A percentile compares a stretch with the other conserved stretches of the same genome.
phyloP scores from a whole-genome alignment of 2,113 vertebrate genomes.

The Syrmaticus mikado region DNA sequence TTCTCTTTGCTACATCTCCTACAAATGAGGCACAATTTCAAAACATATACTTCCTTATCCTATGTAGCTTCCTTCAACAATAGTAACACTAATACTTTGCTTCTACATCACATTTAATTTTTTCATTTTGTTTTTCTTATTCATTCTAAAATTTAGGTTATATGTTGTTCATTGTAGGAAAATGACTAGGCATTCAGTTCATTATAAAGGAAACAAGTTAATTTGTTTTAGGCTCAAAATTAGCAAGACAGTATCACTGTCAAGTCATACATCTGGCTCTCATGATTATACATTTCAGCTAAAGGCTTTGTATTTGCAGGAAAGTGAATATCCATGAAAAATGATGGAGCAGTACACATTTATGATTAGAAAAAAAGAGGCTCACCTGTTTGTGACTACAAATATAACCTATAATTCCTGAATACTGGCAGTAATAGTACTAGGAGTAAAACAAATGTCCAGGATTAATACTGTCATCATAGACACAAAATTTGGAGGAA shows the following conservation, averaged over 20 bases:
- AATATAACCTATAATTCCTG: background rate
- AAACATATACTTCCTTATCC: background rate
- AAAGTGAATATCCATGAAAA: background rate
- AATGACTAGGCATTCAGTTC: background rate
- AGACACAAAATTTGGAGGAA: background rate
- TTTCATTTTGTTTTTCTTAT: background rate
- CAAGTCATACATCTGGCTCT: background rate
- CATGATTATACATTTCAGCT: background rate
- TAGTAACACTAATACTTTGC: background rate
- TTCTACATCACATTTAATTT: background rate
- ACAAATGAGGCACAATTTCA: background rate
- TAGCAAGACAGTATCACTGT: background rate
- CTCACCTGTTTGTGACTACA: background rate
- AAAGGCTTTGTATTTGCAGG: background rate
- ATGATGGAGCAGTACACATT: background rate
- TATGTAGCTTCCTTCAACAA: background rate
- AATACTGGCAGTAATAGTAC: background rate
- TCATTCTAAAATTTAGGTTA: background rate
- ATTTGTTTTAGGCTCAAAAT: slow-evolving; percentile 2
- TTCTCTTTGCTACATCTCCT: background rate
- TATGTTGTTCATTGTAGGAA: background rate
- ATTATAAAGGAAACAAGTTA: background rate
- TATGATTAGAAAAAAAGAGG: background rate
- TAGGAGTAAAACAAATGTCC: background rate
- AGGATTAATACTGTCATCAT: background rate